Evolutionary conservation across 2,797 vertebrate genomes (phyloP), one percentile per base, ranked within the genome.

Genomic region (Trematomus bernacchii): DNA sequence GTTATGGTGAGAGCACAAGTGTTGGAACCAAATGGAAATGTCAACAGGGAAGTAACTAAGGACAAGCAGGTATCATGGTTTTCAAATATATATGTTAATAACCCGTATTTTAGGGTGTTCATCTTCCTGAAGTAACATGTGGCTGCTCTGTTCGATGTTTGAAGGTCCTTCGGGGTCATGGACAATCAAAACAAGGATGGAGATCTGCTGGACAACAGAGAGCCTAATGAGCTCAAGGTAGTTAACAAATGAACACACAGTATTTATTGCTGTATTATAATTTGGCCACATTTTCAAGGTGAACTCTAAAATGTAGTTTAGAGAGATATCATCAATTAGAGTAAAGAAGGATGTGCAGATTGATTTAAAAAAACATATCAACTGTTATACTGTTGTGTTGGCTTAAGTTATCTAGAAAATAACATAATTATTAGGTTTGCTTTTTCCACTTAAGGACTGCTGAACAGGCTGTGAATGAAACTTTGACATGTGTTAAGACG

Each of bases 201-300:
- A 57, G 65, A 55, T 48, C 30, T 51, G 57, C 30, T 51, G 57
- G 62, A 75, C 50, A 54, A 65, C 51, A 63, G 57, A 78, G 73
- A 73, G 43, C 58, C 13, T 43, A 62, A 27, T 62, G 67, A 37
- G 1, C 37, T 67, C 7, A 78, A 82, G 76, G 76, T 85, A 78
- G 21, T 46, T 4, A 68, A 14, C 44, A 14, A 51, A 33, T 0
- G 30, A 14, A 46, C 4, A 16, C 1, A 46, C 11, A 48, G 23
- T 27, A 21, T 55, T 47, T 33, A 47, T 30, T 27, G 18, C 67
- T 33, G 8, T 10, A n/a, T 46, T 47, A 21, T 12, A 33, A n/a
- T 27, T 3, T 10, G 10, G 23, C 46, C 13, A 40, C 23, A 27
- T 27, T 37, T 9, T 37, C 33, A 9, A 37, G 6, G 1, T 37